These are phyloP conservation scores for Elysia chlorotica DNA, from an alignment of 1,140 invertebrate genomes.

Conservation along the genomic window DNA sequence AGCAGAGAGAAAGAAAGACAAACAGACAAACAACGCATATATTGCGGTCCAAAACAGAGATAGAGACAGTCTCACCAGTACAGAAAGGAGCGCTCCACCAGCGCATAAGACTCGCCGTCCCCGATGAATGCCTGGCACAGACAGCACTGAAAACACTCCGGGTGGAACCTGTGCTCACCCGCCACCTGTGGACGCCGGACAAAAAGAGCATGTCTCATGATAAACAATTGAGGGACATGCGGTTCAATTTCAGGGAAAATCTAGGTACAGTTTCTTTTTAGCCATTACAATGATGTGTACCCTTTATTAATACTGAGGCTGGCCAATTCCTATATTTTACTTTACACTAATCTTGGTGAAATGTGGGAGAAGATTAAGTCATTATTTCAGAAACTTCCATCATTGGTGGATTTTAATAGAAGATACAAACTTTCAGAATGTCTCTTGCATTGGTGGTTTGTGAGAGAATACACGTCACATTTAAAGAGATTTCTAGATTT, in stretches of 20 bases:
- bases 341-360: too few relatives aligned
- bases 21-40: background rate
- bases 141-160: constrained; percentile 89
- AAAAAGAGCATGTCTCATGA: background rate
- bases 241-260: background rate
- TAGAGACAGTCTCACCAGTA: constrained; percentile 83
- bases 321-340: background rate
- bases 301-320: background rate
- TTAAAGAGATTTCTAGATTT: too few relatives aligned
- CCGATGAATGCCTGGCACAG: constrained; percentile 85
- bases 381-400: too few relatives aligned
- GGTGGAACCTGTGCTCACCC: constrained; percentile 92
- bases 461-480: too few relatives aligned
- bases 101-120: constrained; percentile 87
- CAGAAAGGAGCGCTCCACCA: constrained; percentile 85
- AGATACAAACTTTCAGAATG: too few relatives aligned
- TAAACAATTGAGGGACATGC: background rate
- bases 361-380: too few relatives aligned
- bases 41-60: background rate
- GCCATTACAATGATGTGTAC: background rate
- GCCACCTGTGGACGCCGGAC: constrained; percentile 68
- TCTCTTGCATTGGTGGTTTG: too few relatives aligned
- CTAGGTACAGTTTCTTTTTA: background rate
- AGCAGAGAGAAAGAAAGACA: background rate
- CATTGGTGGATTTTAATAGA: too few relatives aligned